A percentile compares a stretch with the other conserved stretches of the same genome.
These are phyloP conservation scores for Hepsetus odoe DNA, from an alignment of 2,113 vertebrate species.

Conservation along the genomic window DNA sequence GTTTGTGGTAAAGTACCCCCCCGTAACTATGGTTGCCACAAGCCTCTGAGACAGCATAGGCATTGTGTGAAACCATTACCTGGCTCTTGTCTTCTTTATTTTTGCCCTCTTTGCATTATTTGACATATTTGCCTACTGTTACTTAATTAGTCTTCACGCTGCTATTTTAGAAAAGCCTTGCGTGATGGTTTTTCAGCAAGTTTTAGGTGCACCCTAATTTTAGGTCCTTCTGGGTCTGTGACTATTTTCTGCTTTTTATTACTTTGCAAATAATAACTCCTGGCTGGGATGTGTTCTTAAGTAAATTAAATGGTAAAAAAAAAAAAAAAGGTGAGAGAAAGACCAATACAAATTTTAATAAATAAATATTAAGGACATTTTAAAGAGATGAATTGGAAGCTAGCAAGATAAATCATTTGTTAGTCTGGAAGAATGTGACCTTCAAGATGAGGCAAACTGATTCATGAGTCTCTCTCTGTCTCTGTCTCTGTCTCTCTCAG, in stretches of 20 bases:
- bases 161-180: conserved; percentile 36
- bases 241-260: conserved; percentile 25
- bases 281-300: not conserved
- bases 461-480: not conserved
- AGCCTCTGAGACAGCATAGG: not conserved
- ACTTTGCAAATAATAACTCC: not conserved
- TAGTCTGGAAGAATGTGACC: not conserved
- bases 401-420: conserved; percentile 37
- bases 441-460: conserved; percentile 2
- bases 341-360: no score
- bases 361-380: not conserved
- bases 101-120: conserved; percentile 14
- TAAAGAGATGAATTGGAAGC: not conserved
- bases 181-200: conserved; percentile 16
- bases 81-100: not conserved
- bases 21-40: conserved; percentile 9
- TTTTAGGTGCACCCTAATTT: conserved; percentile 37
- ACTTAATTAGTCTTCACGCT: conserved; percentile 23
- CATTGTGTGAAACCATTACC: not conserved
- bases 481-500: conserved; percentile 65
- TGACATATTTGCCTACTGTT: not conserved
- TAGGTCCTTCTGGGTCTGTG: conserved; percentile 5
- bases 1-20: conserved; percentile 39
- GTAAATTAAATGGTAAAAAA: not conserved
- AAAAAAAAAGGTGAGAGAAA: no score